phyloP scores from a whole-genome alignment of 2,797 vertebrate species.

The Gila robusta region DNA sequence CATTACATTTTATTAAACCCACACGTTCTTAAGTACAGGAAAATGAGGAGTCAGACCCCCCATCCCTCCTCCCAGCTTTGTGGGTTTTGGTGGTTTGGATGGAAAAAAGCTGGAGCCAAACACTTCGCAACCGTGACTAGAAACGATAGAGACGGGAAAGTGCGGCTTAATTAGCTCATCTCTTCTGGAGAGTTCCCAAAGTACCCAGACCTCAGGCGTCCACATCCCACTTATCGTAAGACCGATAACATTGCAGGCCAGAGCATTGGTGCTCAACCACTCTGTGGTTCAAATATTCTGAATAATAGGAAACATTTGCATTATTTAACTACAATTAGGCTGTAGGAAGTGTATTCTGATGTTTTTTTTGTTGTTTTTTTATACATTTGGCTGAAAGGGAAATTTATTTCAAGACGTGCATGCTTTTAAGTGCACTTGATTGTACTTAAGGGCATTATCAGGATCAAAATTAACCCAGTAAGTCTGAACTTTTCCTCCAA shows the following conservation, averaged over 20 bases:
- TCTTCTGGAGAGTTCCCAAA: slow-evolving; percentile 45
- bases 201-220: slow-evolving; percentile 3
- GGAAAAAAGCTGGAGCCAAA: slow-evolving; percentile 52
- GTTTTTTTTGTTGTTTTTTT: neutral
- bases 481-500: neutral
- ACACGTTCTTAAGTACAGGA: slow-evolving; percentile 56
- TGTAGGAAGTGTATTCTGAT: neutral
- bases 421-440: slow-evolving; percentile 3
- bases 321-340: slow-evolving; percentile 1
- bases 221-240: slow-evolving; percentile 6
- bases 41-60: slow-evolving; percentile 48
- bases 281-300: slow-evolving; percentile 2
- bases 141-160: slow-evolving; percentile 30
- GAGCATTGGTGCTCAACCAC: slow-evolving; percentile 9
- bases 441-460: neutral
- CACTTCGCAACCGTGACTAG: slow-evolving; percentile 17
- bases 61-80: slow-evolving; percentile 33
- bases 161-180: slow-evolving; percentile 24
- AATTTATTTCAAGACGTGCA: neutral
- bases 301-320: slow-evolving; percentile 24
- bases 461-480: neutral
- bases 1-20: slow-evolving; percentile 66
- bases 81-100: slow-evolving; percentile 58
- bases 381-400: neutral
- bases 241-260: neutral